Conservation (phyloP, 2,113 vertebrate genomes). For the Corapipo altera region DNA sequence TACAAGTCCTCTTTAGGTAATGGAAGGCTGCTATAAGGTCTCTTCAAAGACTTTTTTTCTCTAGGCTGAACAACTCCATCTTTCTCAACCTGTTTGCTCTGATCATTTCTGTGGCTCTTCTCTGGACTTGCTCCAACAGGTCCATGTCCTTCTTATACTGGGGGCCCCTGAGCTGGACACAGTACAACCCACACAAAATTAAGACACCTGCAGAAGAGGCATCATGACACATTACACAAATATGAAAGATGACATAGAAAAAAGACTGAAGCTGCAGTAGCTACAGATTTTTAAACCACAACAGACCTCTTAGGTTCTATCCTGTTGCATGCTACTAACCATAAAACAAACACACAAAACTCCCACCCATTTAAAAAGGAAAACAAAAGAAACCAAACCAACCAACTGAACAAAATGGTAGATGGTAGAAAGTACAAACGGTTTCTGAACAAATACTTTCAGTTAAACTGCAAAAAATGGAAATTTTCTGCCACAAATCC, state of each 20-base stretch:
- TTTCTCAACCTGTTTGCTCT: neutral
- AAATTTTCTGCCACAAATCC: neutral
- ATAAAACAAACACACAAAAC: neutral
- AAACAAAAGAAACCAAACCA: neutral
- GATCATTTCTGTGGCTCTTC: neutral
- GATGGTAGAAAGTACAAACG: neutral
- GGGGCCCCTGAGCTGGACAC: neutral
- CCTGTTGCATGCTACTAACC: neutral
- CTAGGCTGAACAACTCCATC: neutral
- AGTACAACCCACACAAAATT: accelerated
- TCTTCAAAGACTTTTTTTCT: neutral
- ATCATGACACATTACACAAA: neutral
- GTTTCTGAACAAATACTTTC: neutral
- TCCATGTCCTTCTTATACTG: neutral
- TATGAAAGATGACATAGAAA: neutral
- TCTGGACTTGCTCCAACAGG: neutral
- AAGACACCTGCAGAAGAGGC: neutral
- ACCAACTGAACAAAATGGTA: neutral
- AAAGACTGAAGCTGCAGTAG: neutral
- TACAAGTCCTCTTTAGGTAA: neutral
- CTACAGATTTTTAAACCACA: neutral
- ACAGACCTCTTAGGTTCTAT: neutral
- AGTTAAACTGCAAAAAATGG: neutral
- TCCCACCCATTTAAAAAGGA: neutral
- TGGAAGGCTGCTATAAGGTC: neutral